Percentiles rank a stretch among this genome's conserved stretches.
These are phyloP conservation scores for Acanthiza pusilla DNA, from an alignment of 2,797 vertebrate genomes.

Conservation along the genomic window DNA sequence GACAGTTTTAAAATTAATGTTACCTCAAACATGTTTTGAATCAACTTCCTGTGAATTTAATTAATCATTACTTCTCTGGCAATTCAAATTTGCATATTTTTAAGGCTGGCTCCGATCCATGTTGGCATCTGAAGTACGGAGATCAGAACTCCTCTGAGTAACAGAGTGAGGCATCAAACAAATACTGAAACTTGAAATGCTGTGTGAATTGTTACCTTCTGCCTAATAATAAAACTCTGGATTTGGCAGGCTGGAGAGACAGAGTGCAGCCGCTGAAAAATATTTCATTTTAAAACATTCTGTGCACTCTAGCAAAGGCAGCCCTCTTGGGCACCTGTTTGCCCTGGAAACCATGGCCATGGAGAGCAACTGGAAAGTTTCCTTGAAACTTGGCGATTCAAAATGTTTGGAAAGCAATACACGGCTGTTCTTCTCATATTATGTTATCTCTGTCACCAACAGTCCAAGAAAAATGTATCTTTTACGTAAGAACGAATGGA, in stretches of 20 bases:
- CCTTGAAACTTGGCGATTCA: not conserved
- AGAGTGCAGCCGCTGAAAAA: not conserved
- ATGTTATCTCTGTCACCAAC: not conserved
- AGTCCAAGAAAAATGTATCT: not conserved
- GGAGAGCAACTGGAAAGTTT: not conserved
- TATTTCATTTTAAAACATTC: not conserved
- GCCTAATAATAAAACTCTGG: not conserved
- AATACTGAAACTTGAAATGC: not conserved
- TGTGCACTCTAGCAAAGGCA: not conserved
- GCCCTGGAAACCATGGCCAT: not conserved
- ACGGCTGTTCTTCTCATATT: not conserved
- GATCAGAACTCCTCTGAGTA: constrained; percentile 21
- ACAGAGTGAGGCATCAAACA: not conserved
- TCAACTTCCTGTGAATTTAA: constrained; percentile 18
- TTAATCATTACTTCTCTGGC: constrained; percentile 25
- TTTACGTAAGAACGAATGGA: not conserved
- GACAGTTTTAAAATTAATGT: not conserved
- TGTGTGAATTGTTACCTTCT: not conserved
- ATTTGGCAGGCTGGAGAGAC: not conserved
- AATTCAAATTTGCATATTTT: constrained; percentile 8
- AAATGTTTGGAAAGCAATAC: not conserved
- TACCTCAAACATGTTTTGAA: constrained; percentile 5
- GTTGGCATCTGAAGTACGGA: not conserved
- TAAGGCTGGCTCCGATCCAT: constrained; percentile 23
- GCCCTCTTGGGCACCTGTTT: fast-evolving